phyloP scores from a whole-genome alignment of 2,888 invertebrate genomes.

The Nyleta sp. region DNA sequence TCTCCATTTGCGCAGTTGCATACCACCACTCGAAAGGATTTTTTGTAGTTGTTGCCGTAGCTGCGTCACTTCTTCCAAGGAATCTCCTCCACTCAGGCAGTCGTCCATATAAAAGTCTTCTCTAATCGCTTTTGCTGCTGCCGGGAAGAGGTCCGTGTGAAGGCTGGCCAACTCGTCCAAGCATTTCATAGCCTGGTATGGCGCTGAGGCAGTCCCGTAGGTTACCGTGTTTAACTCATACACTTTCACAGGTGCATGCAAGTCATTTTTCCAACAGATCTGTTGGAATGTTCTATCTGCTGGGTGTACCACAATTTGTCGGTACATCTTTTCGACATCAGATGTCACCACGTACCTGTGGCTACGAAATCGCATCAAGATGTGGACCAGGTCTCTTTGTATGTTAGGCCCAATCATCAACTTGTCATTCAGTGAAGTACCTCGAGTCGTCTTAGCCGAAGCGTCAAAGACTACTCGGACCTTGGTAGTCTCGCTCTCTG shows the following conservation, averaged over 20 bases:
- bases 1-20: not conserved
- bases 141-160: not conserved
- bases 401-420: slow-evolving; percentile 6
- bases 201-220: slow-evolving; percentile 4
- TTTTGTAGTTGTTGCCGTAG: slow-evolving; percentile 1
- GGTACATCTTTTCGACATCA: slow-evolving; percentile 1
- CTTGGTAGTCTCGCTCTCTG: not conserved
- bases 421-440: slow-evolving; percentile 1
- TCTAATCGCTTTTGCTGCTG: not conserved
- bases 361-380: not conserved
- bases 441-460: slow-evolving; percentile 3
- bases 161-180: not conserved
- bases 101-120: slow-evolving; percentile 31
- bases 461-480: not conserved
- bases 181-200: slow-evolving; percentile 3
- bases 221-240: not conserved
- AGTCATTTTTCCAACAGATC: too few species aligned
- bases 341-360: not conserved
- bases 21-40: too few species aligned
- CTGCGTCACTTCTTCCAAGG: not conserved
- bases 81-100: slow-evolving; percentile 13
- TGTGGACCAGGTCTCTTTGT: not conserved
- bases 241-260: not conserved
- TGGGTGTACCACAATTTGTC: not conserved
- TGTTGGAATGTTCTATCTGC: not conserved